Evolutionary conservation across 2,113 vertebrate species (phyloP).

Genomic region (Leuciscus idus): DNA sequence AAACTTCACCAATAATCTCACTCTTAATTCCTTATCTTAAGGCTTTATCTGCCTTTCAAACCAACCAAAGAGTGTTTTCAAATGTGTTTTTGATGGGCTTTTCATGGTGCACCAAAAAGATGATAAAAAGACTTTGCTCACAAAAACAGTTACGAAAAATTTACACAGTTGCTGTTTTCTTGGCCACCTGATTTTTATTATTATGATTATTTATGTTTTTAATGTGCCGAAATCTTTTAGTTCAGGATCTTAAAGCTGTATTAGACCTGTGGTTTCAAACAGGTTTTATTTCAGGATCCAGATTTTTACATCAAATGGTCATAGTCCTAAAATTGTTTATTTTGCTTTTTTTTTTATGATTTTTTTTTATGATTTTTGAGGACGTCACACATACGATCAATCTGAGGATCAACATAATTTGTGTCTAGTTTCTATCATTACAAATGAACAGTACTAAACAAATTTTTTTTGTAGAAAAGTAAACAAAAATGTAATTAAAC

Average conservation of each 20-base stretch:
- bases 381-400: neutral
- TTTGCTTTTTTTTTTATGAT: neutral
- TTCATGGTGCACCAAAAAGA: constrained; percentile 27
- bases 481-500: neutral
- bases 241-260: too few relatives aligned
- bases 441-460: neutral
- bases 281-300: neutral
- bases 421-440: neutral
- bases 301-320: neutral
- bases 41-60: constrained; percentile 70
- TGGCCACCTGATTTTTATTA: too few relatives aligned
- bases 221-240: too few relatives aligned
- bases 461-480: neutral
- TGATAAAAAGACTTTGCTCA: constrained; percentile 41
- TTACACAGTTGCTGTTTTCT: neutral
- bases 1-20: constrained; percentile 76
- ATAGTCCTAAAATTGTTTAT: too few relatives aligned
- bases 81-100: constrained; percentile 67
- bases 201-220: too few relatives aligned
- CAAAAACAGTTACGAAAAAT: neutral
- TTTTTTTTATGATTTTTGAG: neutral
- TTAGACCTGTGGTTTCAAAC: neutral
- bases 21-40: constrained; percentile 70
- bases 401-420: neutral
- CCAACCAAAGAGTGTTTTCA: constrained; percentile 76